Conservation (phyloP, 2,888 invertebrate genomes). For the Luperina testacea region DNA sequence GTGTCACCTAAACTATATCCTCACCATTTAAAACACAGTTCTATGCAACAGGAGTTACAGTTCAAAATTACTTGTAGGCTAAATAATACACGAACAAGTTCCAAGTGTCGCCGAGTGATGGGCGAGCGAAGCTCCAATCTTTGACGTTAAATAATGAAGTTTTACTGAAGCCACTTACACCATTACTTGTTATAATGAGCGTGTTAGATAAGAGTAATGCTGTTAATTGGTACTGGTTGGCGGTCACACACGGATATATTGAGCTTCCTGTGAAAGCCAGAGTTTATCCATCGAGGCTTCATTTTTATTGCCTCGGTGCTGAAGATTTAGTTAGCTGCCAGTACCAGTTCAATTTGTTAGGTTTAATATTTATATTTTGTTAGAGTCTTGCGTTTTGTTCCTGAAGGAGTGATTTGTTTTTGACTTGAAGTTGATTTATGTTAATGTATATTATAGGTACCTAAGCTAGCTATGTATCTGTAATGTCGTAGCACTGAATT, state of each 20-base stretch:
- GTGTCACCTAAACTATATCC: conserved; percentile 40
- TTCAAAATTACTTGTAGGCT: conserved; percentile 52
- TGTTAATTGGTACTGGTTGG: conserved; percentile 78
- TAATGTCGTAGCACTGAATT: not conserved
- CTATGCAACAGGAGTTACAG: conserved; percentile 47
- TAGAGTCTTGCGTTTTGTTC: not conserved
- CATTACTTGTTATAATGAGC: conserved; percentile 82
- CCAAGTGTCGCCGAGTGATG: conserved; percentile 74
- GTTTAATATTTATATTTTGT: conserved; percentile 23
- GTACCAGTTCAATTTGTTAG: conserved; percentile 12
- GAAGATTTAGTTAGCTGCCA: conserved; percentile 31
- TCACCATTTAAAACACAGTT: conserved; percentile 10
- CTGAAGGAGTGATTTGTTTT: not conserved
- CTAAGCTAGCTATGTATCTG: not conserved
- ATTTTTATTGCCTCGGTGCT: conserved; percentile 52
- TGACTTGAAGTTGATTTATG: not conserved
- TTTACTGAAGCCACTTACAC: conserved; percentile 81
- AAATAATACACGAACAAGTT: conserved; percentile 66
- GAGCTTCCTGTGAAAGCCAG: conserved; percentile 32
- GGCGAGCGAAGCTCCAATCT: conserved; percentile 76
- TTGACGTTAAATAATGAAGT: conserved; percentile 85
- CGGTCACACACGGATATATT: conserved; percentile 52
- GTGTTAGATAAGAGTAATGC: conserved; percentile 83
- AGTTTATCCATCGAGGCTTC: conserved; percentile 41
- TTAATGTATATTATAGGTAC: not conserved